A percentile compares a stretch with the other conserved stretches of the same genome.
Conservation (phyloP, 92 coral and sea anemone genomes). For the Pocillopora grandis region DNA sequence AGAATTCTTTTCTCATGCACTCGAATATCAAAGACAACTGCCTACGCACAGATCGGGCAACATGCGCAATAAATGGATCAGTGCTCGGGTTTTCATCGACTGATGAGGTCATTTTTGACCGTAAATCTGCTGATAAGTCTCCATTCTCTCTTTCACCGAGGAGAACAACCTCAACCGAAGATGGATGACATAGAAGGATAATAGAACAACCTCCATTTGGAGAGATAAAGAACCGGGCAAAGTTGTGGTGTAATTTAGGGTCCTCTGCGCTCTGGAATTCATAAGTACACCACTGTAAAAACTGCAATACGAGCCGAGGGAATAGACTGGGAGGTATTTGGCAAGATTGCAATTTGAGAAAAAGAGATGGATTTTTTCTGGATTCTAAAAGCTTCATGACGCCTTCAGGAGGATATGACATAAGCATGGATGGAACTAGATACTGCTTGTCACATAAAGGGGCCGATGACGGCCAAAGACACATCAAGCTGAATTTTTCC, state of each 20-base stretch:
- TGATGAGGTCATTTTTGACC: not conserved
- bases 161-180: constrained; percentile 20
- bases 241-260: constrained; percentile 33
- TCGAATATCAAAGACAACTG: constrained; percentile 34
- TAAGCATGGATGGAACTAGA: constrained; percentile 52
- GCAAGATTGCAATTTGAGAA: constrained; percentile 32
- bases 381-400: not conserved
- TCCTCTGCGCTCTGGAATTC: constrained; percentile 1
- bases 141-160: not conserved
- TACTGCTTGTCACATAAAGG: constrained; percentile 24
- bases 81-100: not conserved
- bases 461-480: constrained; percentile 38
- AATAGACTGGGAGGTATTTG: constrained; percentile 47
- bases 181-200: constrained; percentile 27
- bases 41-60: constrained; percentile 27
- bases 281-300: constrained; percentile 38
- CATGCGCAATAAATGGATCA: not conserved
- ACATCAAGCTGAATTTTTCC: constrained; percentile 61
- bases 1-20: constrained; percentile 41
- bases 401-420: constrained; percentile 39
- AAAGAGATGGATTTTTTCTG: constrained; percentile 40
- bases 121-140: not conserved
- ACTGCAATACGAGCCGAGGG: constrained; percentile 47
- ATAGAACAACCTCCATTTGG: constrained; percentile 25
- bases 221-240: constrained; percentile 41